Evolutionary conservation across 53 echinoderm and acorn worm genomes (phyloP).

Genomic region (Paracentrotus lividus): DNA sequence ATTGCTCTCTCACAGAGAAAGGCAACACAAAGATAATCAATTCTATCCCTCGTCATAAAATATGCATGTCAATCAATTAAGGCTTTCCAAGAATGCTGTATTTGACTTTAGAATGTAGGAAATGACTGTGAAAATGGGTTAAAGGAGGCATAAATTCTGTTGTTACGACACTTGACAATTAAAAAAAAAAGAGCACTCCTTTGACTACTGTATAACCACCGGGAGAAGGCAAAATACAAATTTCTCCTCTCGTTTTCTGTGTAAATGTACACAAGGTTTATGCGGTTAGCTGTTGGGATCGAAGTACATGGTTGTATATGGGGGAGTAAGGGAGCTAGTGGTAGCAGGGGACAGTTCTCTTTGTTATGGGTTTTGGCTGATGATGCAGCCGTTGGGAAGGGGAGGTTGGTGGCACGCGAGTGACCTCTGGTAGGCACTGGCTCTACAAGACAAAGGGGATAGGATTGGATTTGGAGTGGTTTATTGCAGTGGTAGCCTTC

Average conservation of each 20-base stretch:
- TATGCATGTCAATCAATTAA: neutral
- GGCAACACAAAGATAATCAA: neutral
- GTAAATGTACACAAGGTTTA: conserved; percentile 28
- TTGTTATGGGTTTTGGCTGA: conserved; percentile 33
- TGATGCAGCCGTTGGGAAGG: neutral
- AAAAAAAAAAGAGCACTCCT: neutral
- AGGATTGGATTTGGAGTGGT: conserved; percentile 14
- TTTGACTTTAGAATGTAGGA: neutral
- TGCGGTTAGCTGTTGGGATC: neutral
- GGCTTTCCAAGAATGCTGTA: neutral
- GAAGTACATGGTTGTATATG: neutral
- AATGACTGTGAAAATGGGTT: conserved; percentile 18
- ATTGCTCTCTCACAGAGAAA: neutral
- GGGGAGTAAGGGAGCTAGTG: neutral
- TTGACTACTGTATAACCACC: too few species aligned
- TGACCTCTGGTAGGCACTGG: conserved; percentile 14
- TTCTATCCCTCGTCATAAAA: neutral
- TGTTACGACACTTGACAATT: neutral
- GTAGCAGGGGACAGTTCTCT: conserved; percentile 36
- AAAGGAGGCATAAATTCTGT: neutral
- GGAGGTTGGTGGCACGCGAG: conserved; percentile 44
- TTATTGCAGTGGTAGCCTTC: conserved; percentile 28
- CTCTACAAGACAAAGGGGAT: conserved; percentile 6
- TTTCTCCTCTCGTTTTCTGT: conserved; percentile 38
- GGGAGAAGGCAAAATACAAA: neutral